Conservation (phyloP, 1,140 invertebrate species). For the Zaprionus gabonicus region DNA sequence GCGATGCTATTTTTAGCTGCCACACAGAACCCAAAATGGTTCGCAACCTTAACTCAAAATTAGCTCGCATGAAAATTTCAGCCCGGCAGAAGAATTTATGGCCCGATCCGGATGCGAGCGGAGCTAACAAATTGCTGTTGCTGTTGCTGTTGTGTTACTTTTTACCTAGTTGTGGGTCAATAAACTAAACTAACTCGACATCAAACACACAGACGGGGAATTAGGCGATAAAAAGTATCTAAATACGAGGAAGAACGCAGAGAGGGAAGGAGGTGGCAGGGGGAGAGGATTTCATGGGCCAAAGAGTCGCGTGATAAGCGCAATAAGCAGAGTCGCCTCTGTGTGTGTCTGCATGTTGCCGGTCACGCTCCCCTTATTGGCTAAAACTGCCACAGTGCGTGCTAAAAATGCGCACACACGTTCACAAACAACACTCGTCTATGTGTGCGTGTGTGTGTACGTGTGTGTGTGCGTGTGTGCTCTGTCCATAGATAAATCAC, state of each 20-base stretch:
- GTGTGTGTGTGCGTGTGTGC: not conserved
- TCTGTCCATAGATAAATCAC: conserved; percentile 57
- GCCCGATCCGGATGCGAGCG: conserved; percentile 31
- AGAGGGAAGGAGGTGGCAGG: not conserved
- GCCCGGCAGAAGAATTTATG: conserved; percentile 56
- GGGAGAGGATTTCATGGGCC: not conserved
- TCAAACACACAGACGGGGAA: conserved; percentile 3
- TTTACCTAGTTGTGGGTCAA: conserved; percentile 68
- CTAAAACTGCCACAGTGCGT: conserved; percentile 39
- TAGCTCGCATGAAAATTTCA: conserved; percentile 71
- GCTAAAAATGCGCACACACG: conserved; percentile 62
- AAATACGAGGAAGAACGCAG: conserved; percentile 10
- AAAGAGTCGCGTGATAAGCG: conserved; percentile 67
- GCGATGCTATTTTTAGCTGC: conserved; percentile 58
- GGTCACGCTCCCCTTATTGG: conserved; percentile 39
- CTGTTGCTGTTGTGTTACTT: conserved; percentile 42
- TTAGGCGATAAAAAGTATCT: conserved; percentile 71
- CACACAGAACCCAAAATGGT: conserved; percentile 23
- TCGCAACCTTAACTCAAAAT: conserved; percentile 74
- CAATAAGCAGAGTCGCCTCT: conserved; percentile 60
- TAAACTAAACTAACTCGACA: conserved; percentile 60
- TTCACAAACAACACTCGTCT: conserved; percentile 14
- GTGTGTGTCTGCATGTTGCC: not conserved
- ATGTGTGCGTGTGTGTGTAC: no score
- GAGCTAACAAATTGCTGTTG: conserved; percentile 67